These are phyloP conservation scores for Hyposoter didymator DNA, from an alignment of 2,888 invertebrate species.

Conservation along the genomic window DNA sequence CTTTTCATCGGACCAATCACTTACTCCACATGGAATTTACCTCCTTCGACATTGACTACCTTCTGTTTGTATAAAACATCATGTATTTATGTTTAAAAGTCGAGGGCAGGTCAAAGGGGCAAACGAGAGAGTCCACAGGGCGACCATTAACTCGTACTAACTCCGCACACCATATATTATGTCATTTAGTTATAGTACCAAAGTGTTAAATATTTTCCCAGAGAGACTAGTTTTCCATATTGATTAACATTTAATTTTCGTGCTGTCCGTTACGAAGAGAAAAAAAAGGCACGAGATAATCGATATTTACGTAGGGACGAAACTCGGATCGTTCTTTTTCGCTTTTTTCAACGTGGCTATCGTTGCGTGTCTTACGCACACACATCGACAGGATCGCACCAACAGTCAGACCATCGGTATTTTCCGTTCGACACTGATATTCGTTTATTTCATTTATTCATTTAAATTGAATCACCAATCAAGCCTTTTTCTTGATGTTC, in stretches of 20 bases:
- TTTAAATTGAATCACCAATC: slow-evolving; percentile 35
- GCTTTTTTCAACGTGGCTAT: background rate
- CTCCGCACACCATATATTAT: slow-evolving; percentile 15
- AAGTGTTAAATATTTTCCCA: slow-evolving; percentile 31
- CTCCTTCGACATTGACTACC: background rate
- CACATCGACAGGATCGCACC: slow-evolving; percentile 2
- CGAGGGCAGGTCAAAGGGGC: slow-evolving; percentile 17
- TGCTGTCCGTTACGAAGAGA: slow-evolving; percentile 73
- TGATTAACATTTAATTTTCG: slow-evolving; percentile 75
- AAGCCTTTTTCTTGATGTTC: background rate
- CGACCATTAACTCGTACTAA: slow-evolving; percentile 23
- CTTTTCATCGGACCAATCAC: background rate
- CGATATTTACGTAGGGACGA: slow-evolving; percentile 76
- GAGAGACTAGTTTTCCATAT: slow-evolving; percentile 66
- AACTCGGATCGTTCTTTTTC: background rate
- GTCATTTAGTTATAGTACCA: background rate
- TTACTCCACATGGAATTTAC: background rate
- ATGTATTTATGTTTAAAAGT: background rate
- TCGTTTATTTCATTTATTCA: slow-evolving; percentile 30
- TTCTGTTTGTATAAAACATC: background rate
- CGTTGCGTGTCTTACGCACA: background rate
- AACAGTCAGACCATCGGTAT: slow-evolving; percentile 15
- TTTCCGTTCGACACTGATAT: slow-evolving; percentile 2
- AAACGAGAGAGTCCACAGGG: background rate
- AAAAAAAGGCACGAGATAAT: slow-evolving; percentile 73